Base-by-base conservation (phyloP, 2,888 invertebrate species). In the Helleia helle region DNA sequence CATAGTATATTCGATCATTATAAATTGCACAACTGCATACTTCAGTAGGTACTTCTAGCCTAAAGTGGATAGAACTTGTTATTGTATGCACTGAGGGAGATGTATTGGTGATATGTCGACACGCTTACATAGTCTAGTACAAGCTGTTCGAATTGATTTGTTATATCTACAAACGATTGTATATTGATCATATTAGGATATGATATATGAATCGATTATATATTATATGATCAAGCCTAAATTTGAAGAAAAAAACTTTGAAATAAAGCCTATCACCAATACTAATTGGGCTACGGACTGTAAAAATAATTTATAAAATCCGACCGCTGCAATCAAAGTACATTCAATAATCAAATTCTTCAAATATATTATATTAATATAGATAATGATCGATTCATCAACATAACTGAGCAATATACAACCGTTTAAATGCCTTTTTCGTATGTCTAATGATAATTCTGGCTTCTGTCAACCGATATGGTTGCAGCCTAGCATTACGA, bases 61-160 rank as follows among this genome's bases (percentile, higher is more conserved):
- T 34, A 12, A 22, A 22, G 34, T 34, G 34, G 34, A 30, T 48
- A 38, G 44, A 38, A 40, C 37, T 30, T 41, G 40, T 54, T 41
- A 44, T 38, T 42, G 42, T 49, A 38, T 48, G 52, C 55, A 53
- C 52, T 48, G 52, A 48, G 50, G 54, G 48, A 50, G 54, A 52
- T 48, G n/a, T n/a, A n/a, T 45, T 49, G 52, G 46, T 50, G 50
- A 45, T 45, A 9, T 28, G 22, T 39, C 52, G 52, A 50, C 53
- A 54, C 53, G 52, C 53, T 54, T 55, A 31, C 41, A 41, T 54
- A 55, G 52, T 43, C 40, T 49, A 54, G 50, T 45, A 38, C 34
- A 42, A 44, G 38, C 43, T 44, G 44, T 28, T 46, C 43, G 47
- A 46, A 29, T 46, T 38, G 38, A 44, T 42, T 42, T 47, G 41